phyloP scores from a whole-genome alignment of 1,140 invertebrate species.

The Thereuonema tuberculata region DNA sequence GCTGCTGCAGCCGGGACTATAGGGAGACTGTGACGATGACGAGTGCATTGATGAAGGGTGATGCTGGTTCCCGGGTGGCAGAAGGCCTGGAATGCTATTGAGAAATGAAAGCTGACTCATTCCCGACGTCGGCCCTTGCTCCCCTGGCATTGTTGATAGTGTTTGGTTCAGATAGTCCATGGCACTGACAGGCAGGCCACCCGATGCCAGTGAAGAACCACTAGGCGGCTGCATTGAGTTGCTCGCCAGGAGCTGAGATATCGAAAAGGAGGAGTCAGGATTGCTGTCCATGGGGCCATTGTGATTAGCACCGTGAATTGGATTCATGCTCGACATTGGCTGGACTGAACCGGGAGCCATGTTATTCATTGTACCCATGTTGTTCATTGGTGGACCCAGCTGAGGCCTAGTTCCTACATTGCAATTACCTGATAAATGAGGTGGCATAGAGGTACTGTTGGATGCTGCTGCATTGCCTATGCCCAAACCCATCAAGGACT shows the following conservation, averaged over 20 bases:
- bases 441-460: too few species aligned
- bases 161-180: constrained; percentile 13
- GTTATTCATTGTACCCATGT: not conserved
- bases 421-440: too few species aligned
- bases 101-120: not conserved
- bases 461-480: too few species aligned
- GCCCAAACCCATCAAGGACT: too few species aligned
- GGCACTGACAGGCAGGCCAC: constrained; percentile 7
- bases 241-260: constrained; percentile 2
- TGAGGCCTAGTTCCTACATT: too few species aligned
- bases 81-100: constrained; percentile 6
- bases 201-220: not conserved
- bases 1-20: too few species aligned
- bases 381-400: too few species aligned
- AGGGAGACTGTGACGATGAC: too few species aligned
- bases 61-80: not conserved
- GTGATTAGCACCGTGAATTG: too few species aligned
- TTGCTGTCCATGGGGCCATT: too few species aligned
- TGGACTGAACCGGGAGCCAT: not conserved
- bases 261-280: not conserved
- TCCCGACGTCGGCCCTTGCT: not conserved
- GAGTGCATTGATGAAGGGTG: not conserved
- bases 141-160: not conserved
- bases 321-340: not conserved
- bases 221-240: not conserved